Conservation (phyloP, 2,113 vertebrate genomes). For the Agelaius tricolor region DNA sequence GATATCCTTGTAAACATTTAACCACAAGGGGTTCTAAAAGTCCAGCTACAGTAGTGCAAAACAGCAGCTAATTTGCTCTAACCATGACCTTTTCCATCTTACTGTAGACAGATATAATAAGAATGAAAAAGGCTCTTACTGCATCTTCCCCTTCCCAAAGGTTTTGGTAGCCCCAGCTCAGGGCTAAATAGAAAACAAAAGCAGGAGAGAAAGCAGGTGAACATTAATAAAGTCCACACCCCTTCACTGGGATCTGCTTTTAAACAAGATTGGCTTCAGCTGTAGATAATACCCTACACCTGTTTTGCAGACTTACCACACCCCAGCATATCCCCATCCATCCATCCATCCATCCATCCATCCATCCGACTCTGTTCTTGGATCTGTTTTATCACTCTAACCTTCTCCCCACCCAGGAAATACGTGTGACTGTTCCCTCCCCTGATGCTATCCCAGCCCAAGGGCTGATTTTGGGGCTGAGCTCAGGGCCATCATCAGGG, state of each 20-base stretch:
- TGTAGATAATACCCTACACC: neutral
- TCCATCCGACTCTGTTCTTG: neutral
- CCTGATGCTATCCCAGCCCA: neutral
- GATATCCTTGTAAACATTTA: neutral
- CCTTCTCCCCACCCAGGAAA: accelerated
- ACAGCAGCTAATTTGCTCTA: neutral
- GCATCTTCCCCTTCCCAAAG: neutral
- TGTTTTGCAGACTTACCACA: neutral
- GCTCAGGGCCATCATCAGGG: neutral
- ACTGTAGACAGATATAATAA: accelerated
- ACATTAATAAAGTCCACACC: accelerated
- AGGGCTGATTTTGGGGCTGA: neutral
- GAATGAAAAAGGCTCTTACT: neutral
- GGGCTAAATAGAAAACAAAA: too few relatives aligned
- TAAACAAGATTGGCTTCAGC: neutral
- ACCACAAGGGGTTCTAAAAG: neutral
- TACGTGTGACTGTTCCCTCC: neutral
- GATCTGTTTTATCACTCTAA: neutral
- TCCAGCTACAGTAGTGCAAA: neutral
- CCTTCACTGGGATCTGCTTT: neutral
- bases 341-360: neutral
- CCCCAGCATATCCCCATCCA: neutral
- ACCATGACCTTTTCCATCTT: neutral
- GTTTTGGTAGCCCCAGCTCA: neutral
- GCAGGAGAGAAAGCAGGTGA: accelerated